Evolutionary conservation across 2,797 vertebrate genomes (phyloP).

Genomic region (Scolopax rusticola): DNA sequence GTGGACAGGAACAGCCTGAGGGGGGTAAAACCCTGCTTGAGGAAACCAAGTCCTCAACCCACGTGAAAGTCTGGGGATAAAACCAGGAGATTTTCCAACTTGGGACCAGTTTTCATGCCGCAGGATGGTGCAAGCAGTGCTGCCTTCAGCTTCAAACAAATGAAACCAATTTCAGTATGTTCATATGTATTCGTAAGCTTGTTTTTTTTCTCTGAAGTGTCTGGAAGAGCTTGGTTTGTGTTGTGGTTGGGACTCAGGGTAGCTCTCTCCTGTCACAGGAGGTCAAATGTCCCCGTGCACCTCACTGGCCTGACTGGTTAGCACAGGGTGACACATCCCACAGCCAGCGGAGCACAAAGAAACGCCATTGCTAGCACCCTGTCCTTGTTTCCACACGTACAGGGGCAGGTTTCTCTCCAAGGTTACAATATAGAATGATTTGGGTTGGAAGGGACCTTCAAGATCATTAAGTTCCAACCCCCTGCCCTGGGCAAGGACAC

Average conservation of each 20-base stretch:
- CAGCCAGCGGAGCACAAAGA: background rate
- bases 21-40: background rate
- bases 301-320: background rate
- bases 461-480: too few relatives aligned
- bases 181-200: rapidly evolving
- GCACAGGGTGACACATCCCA: background rate
- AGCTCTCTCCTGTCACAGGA: rapidly evolving
- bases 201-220: background rate
- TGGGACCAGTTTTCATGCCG: background rate
- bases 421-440: background rate
- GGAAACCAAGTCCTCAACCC: background rate
- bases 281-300: background rate
- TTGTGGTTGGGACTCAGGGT: background rate
- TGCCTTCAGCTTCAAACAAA: background rate
- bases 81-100: background rate
- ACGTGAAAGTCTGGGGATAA: background rate
- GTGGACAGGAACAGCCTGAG: background rate
- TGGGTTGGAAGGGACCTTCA: too few relatives aligned
- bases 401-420: background rate
- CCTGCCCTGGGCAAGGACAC: too few relatives aligned
- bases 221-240: background rate
- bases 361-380: background rate
- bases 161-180: background rate
- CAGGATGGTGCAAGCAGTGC: background rate
- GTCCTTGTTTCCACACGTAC: background rate